A percentile compares a stretch with the other conserved stretches of the same genome.
These are phyloP conservation scores for Euura lappo DNA, from an alignment of 1,140 invertebrate species.

Conservation along the genomic window DNA sequence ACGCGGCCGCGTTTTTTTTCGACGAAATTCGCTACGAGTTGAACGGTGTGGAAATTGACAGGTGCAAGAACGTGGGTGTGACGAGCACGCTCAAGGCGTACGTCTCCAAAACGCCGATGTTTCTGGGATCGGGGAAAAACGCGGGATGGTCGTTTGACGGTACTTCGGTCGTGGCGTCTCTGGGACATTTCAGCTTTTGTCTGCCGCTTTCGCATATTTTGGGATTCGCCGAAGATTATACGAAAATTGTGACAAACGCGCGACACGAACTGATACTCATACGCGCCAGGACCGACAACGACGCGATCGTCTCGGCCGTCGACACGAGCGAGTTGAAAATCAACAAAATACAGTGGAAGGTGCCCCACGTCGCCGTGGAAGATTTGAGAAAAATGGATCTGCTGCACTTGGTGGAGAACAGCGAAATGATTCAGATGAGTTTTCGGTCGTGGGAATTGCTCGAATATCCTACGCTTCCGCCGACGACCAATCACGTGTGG, in stretches of 20 bases:
- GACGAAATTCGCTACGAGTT: constrained; percentile 12
- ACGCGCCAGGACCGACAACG: constrained; percentile 31
- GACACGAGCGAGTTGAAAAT: not conserved
- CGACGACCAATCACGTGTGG: not conserved
- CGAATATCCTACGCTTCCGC: constrained; percentile 39
- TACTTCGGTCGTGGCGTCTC: constrained; percentile 5
- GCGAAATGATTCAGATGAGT: constrained; percentile 27
- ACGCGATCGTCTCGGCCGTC: constrained; percentile 19
- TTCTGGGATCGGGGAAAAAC: not conserved
- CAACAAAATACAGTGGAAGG: constrained; percentile 24
- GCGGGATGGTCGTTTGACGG: constrained; percentile 11
- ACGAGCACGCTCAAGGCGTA: constrained; percentile 25
- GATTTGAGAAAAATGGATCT: constrained; percentile 31
- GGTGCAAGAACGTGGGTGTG: constrained; percentile 22
- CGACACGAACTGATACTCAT: constrained; percentile 6
- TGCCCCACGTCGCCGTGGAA: constrained; percentile 31
- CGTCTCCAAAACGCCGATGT: constrained; percentile 11
- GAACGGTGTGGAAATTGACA: constrained; percentile 29
- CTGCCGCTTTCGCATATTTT: constrained; percentile 19
- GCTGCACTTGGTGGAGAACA: constrained; percentile 22
- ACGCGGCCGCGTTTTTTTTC: constrained; percentile 47
- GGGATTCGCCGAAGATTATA: constrained; percentile 26
- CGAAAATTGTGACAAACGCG: constrained; percentile 23
- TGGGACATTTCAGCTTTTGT: constrained; percentile 33
- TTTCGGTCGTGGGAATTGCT: constrained; percentile 44